Evolutionary conservation across 2,888 invertebrate species (phyloP).

Genomic region (Charanyca ferruginea): DNA sequence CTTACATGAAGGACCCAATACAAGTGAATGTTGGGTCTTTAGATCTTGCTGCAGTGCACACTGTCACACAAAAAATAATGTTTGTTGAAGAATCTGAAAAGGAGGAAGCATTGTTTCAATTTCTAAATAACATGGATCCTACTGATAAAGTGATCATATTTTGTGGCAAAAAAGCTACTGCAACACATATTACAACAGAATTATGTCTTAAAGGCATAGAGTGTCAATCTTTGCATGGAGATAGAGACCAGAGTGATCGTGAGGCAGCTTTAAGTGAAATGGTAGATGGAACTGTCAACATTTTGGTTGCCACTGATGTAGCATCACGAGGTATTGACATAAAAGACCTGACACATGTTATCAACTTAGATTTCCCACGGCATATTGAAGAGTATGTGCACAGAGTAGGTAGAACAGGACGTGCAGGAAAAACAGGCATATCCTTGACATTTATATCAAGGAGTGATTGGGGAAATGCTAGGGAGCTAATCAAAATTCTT

Average conservation of each 20-base stretch:
- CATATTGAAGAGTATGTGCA: slow-evolving; percentile 99
- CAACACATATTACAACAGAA: slow-evolving; percentile 96
- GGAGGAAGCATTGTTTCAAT: slow-evolving; percentile 92
- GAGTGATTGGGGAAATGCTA: slow-evolving; percentile 95
- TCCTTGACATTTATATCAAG: slow-evolving; percentile 96
- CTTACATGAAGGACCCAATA: slow-evolving; percentile 97
- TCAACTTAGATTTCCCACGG: slow-evolving; percentile 98
- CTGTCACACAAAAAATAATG: slow-evolving; percentile 95
- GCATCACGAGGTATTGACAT: slow-evolving; percentile 98
- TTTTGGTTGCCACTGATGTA: slow-evolving; percentile 98
- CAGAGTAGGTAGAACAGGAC: slow-evolving; percentile 98
- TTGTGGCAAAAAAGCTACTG: slow-evolving; percentile 96
- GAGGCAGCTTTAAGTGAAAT: slow-evolving; percentile 97
- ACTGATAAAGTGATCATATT: slow-evolving; percentile 97
- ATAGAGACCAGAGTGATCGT: slow-evolving; percentile 95
- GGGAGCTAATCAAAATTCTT: slow-evolving; percentile 95
- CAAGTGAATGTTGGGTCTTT: slow-evolving; percentile 97
- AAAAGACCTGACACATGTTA: slow-evolving; percentile 96
- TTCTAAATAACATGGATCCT: slow-evolving; percentile 93
- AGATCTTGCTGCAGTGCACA: slow-evolving; percentile 97
- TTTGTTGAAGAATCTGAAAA: slow-evolving; percentile 94
- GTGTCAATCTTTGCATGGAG: slow-evolving; percentile 97
- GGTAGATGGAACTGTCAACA: slow-evolving; percentile 94
- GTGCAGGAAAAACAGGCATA: slow-evolving; percentile 96
- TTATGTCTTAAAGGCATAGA: slow-evolving; percentile 93